Percentiles rank a stretch among this genome's conserved stretches.
Conservation (phyloP, 1,140 invertebrate species). For the Eueides isabella region DNA sequence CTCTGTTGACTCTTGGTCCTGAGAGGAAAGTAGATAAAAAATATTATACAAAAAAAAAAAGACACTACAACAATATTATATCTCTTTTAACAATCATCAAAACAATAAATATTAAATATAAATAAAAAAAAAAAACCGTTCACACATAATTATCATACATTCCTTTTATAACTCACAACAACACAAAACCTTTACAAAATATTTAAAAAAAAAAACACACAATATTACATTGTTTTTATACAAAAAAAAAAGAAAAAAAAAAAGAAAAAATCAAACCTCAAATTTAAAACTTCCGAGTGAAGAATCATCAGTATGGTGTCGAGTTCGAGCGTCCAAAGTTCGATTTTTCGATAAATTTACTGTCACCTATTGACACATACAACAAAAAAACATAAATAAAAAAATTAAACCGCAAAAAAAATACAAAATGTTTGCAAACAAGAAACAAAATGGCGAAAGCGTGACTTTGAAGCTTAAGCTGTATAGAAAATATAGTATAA, state of each 20-base stretch:
- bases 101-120: no score
- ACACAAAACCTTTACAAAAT: conserved; percentile 2
- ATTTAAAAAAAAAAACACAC: conserved; percentile 24
- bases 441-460: neutral
- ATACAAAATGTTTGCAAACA: conserved; percentile 16
- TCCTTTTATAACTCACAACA: no score
- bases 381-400: conserved; percentile 50
- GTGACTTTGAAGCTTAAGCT: neutral
- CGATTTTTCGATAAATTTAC: conserved; percentile 80
- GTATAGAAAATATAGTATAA: neutral
- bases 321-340: conserved; percentile 78
- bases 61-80: no score
- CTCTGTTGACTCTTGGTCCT: conserved; percentile 90
- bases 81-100: no score
- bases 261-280: conserved; percentile 81
- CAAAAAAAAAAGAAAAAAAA: conserved; percentile 47
- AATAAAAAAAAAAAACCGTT: no score
- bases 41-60: conserved; percentile 16
- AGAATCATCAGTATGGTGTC: conserved; percentile 87
- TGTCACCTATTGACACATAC: conserved; percentile 56
- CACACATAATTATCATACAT: no score
- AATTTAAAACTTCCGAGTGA: conserved; percentile 88
- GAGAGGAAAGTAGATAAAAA: conserved; percentile 28
- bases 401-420: conserved; percentile 35
- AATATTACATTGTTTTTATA: neutral